phyloP scores from a whole-genome alignment of 2,113 vertebrate species.

The Nesogale talazaci region DNA sequence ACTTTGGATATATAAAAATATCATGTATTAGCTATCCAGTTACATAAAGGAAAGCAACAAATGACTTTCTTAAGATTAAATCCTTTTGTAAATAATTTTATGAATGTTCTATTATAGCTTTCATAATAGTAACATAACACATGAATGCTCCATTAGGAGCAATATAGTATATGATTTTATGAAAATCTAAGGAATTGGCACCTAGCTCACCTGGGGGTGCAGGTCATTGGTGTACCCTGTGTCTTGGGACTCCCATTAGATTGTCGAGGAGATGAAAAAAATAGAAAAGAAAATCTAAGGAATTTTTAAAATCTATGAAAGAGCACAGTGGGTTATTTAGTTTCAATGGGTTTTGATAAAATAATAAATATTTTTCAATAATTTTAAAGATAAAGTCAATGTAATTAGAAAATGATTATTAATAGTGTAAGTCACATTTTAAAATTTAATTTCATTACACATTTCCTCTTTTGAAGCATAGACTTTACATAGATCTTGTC shows the following conservation, averaged over 20 bases:
- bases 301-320: background rate
- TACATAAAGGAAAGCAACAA: background rate
- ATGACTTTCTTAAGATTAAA: background rate
- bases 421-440: background rate
- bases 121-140: background rate
- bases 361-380: conserved; percentile 23
- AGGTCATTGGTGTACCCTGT: no score
- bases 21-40: background rate
- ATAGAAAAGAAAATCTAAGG: background rate
- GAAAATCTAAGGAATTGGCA: background rate
- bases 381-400: conserved; percentile 19
- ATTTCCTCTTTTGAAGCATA: conserved; percentile 15
- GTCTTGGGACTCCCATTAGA: no score
- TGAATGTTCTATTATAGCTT: conserved; percentile 15
- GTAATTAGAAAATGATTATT: background rate
- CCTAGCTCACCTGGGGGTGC: no score
- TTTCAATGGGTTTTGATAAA: background rate
- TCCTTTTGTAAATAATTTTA: conserved; percentile 55
- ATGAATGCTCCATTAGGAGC: background rate
- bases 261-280: no score
- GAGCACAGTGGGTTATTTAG: background rate
- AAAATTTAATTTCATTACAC: conserved; percentile 10
- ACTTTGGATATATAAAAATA: background rate
- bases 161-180: background rate
- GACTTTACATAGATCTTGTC: background rate